Conservation (phyloP, 2,113 vertebrate genomes). For the Proteles cristata region DNA sequence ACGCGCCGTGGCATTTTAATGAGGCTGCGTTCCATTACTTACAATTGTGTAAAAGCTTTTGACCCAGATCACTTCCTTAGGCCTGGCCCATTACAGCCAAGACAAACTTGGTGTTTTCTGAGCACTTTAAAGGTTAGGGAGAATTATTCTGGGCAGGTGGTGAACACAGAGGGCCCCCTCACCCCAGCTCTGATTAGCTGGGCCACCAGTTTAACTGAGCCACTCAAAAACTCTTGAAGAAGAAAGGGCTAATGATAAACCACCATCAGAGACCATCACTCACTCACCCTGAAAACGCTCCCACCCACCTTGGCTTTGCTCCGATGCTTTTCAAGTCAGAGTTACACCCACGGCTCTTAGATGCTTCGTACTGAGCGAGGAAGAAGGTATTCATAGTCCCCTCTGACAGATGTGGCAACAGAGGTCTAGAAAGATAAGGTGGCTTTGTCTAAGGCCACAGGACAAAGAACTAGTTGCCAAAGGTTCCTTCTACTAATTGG, state of each 20-base stretch:
- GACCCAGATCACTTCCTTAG: conserved; percentile 56
- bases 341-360: not conserved
- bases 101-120: conserved; percentile 57
- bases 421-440: conserved; percentile 8
- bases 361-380: not conserved
- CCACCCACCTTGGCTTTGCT: not conserved
- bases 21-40: conserved; percentile 58
- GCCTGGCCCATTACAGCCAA: conserved; percentile 56
- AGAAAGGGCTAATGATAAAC: not conserved
- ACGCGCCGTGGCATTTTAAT: conserved; percentile 36
- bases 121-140: conserved; percentile 12
- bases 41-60: conserved; percentile 47
- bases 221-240: not conserved
- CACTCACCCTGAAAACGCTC: not conserved
- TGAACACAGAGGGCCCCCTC: not conserved
- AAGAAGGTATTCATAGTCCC: not conserved
- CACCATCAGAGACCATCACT: not conserved
- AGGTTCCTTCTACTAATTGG: not conserved
- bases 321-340: not conserved
- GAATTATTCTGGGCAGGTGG: conserved; percentile 38
- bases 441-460: not conserved
- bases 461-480: not conserved
- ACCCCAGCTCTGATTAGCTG: not conserved
- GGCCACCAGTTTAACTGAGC: not conserved
- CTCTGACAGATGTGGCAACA: not conserved